Base-by-base conservation (phyloP, 2,113 vertebrate genomes). In the Phocoena sinus region DNA sequence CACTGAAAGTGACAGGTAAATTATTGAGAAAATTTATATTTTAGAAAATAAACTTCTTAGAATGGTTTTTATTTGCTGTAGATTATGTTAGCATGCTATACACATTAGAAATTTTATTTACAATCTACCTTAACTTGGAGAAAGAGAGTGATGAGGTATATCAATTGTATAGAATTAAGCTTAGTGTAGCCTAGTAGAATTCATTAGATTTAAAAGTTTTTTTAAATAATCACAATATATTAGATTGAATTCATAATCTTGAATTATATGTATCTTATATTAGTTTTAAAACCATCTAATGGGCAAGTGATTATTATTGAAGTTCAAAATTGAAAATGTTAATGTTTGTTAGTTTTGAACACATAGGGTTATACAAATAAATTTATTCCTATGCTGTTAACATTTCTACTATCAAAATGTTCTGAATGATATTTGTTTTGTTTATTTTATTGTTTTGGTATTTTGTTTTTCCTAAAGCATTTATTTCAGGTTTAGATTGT, bases 401-500 rank as follows among this genome's bases (percentile, higher is more conserved):
- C 14, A 62, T 84, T 94, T 96, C 65, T 97, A n/a, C 60, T 85
- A 62, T 95, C 44, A 96, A 50, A 89, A 70, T 97, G 68, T 95
- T 97, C 44, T 80, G 79, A 90, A 91, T 97, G 36, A 67, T 95
- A 26, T 25, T 80, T 97, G n/a, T 93, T 92, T 86, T 89, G 63
- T 58, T 79, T 94, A 80, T 87, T 95, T 94, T 88, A 93, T 98
- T 97, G 94, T 92, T 86, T 67, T 83, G 82, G 7, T 33, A 80
- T 93, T 97, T 76, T 17, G 3, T 7, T 74, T 85, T 96, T 65
- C 3, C 79, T 91, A 82, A 93, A 90, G 92, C 33, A 60, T 77
- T 77, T 91, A 95, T 98, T 98, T 97, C 94, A 80, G 94, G 80
- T 95, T 95, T 91, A 97, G 76, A 26, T 96, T 97, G 8, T 44